A percentile compares a stretch with the other conserved stretches of the same genome.
Conservation (phyloP, 2,888 invertebrate genomes). For the Spilarctia lutea region DNA sequence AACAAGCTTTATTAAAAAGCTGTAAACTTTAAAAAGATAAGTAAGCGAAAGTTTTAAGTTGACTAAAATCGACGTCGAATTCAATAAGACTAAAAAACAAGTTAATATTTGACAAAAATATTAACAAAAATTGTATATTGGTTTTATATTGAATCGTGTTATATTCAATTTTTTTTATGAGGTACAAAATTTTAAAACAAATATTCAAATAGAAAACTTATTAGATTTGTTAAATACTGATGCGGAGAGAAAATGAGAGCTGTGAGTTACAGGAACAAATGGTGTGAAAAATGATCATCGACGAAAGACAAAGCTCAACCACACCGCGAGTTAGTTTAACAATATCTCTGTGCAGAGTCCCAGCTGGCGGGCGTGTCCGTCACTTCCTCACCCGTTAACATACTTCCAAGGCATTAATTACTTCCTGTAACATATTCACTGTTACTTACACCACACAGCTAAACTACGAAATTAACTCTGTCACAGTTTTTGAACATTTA, state of each 20-base stretch:
- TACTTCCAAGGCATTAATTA: constrained; percentile 55
- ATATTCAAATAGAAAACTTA: not conserved
- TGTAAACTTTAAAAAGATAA: not conserved
- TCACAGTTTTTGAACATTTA: constrained; percentile 37
- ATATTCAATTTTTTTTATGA: too few species aligned
- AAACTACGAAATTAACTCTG: constrained; percentile 49
- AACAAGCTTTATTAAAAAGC: not conserved
- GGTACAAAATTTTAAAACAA: not conserved
- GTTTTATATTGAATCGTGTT: not conserved
- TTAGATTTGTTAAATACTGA: not conserved
- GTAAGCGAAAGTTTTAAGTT: not conserved
- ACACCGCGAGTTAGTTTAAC: constrained; percentile 28
- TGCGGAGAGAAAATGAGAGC: not conserved
- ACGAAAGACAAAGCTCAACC: constrained; percentile 36
- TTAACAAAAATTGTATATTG: not conserved
- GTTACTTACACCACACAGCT: constrained; percentile 41
- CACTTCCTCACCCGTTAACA: constrained; percentile 54
- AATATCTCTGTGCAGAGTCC: constrained; percentile 26
- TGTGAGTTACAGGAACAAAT: constrained; percentile 14
- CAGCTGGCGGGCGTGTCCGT: constrained; percentile 17
- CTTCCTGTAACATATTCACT: constrained; percentile 51
- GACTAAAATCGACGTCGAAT: not conserved
- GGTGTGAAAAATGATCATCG: constrained; percentile 21
- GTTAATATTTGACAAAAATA: not conserved
- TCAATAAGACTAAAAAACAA: not conserved